Conservation (phyloP, 35 echinoderm and acorn worm genomes). For the Stichopus chloronotus region DNA sequence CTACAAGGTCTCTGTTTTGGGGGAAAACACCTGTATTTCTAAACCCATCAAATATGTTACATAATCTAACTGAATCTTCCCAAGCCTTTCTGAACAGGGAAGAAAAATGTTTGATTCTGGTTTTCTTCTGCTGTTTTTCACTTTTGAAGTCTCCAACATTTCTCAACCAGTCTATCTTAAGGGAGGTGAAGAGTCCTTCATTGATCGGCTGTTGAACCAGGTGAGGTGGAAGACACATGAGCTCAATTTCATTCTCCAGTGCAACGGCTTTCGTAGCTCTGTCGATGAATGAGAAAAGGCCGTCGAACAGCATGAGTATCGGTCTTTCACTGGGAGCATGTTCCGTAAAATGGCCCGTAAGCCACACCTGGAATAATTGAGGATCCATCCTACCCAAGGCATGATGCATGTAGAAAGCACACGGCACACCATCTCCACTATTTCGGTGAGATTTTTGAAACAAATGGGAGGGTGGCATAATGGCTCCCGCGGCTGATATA, state of each 20-base stretch:
- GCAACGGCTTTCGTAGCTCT: neutral
- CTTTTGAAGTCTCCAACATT: slow-evolving; percentile 25
- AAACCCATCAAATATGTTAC: slow-evolving; percentile 32
- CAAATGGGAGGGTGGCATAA: slow-evolving; percentile 32
- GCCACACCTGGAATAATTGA: slow-evolving; percentile 27
- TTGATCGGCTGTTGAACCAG: slow-evolving; percentile 9
- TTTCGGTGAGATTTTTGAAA: neutral
- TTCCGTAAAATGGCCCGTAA: slow-evolving; percentile 17
- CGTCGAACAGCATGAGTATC: slow-evolving; percentile 7
- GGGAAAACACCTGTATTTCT: slow-evolving; percentile 33
- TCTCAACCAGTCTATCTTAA: slow-evolving; percentile 36
- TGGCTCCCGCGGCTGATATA: slow-evolving; percentile 21
- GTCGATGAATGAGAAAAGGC: neutral
- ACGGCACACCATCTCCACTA: neutral
- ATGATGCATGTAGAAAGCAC: slow-evolving; percentile 33
- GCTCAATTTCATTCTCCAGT: slow-evolving; percentile 10
- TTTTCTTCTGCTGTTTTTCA: neutral
- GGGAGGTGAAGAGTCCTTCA: neutral
- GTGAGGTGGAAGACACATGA: slow-evolving; percentile 28
- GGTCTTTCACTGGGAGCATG: slow-evolving; percentile 32
- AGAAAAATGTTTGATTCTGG: neutral
- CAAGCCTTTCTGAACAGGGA: neutral
- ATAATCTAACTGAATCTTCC: slow-evolving; percentile 39
- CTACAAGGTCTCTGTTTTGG: neutral
- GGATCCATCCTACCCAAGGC: neutral